These are phyloP conservation scores for Mythimna albipuncta DNA, from an alignment of 2,888 invertebrate genomes.

Conservation along the genomic window DNA sequence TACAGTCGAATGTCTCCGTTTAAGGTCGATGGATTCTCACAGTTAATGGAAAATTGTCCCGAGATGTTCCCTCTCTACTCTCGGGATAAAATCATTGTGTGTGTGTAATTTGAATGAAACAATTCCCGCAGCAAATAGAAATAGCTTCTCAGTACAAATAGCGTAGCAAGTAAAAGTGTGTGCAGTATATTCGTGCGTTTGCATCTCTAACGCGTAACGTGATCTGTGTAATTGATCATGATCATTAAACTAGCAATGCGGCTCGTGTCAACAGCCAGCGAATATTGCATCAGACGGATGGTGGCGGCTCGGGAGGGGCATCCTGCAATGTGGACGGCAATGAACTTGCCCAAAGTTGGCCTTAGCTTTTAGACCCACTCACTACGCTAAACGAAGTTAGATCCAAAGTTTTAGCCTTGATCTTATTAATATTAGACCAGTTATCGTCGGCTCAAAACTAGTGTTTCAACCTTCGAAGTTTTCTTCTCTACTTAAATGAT, in stretches of 20 bases:
- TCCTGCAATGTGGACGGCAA: constrained; percentile 21
- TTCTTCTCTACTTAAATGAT: not conserved
- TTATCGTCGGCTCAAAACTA: not conserved
- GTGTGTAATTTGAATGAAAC: not conserved
- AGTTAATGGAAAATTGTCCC: too few relatives aligned
- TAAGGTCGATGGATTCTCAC: too few relatives aligned
- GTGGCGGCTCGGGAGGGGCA: constrained; percentile 16
- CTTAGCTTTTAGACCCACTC: constrained; percentile 24
- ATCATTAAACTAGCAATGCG: constrained; percentile 25
- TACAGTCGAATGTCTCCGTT: too few relatives aligned
- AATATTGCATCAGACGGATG: constrained; percentile 58
- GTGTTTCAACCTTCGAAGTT: constrained; percentile 4
- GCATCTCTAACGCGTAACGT: constrained; percentile 27
- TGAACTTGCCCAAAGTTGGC: constrained; percentile 54
- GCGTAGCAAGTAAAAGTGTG: constrained; percentile 46
- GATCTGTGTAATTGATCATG: constrained; percentile 42
- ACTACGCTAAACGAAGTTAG: not conserved
- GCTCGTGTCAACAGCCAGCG: constrained; percentile 32
- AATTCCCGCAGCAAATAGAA: not conserved
- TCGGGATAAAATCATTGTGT: too few relatives aligned
- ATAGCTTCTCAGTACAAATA: constrained; percentile 4
- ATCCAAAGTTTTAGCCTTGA: not conserved
- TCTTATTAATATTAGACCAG: constrained; percentile 13
- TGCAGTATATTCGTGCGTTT: constrained; percentile 22
- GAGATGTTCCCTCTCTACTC: too few relatives aligned